Conservation (phyloP, 1,140 invertebrate genomes). For the Leptinotarsa texana region DNA sequence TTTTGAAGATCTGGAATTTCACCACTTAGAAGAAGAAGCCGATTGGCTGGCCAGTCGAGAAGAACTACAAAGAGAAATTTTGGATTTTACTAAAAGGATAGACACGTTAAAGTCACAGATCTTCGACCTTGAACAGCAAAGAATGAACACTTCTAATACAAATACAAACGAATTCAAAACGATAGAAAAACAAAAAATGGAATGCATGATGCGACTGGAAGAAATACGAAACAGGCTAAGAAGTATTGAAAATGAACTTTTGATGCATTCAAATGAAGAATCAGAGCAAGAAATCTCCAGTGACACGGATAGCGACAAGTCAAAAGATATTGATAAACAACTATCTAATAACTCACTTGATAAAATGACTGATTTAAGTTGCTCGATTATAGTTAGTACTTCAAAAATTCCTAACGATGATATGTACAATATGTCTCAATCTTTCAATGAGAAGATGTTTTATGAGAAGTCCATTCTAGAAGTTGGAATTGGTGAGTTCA, state of each 20-base stretch:
- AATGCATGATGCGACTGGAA: constrained; percentile 48
- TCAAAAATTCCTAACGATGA: constrained; percentile 39
- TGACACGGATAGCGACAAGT: constrained; percentile 52
- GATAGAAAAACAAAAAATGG: constrained; percentile 50
- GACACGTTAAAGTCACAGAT: constrained; percentile 67
- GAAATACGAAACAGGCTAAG: constrained; percentile 45
- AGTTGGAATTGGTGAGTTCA: constrained; percentile 42
- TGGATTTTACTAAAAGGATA: constrained; percentile 67
- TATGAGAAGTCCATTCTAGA: constrained; percentile 53
- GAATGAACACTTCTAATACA: constrained; percentile 42
- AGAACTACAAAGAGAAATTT: constrained; percentile 77
- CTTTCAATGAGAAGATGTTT: constrained; percentile 54
- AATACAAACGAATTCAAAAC: constrained; percentile 50
- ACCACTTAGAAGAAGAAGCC: constrained; percentile 88
- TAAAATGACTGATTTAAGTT: constrained; percentile 48
- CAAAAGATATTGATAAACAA: constrained; percentile 42
- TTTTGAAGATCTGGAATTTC: constrained; percentile 92
- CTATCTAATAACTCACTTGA: constrained; percentile 33
- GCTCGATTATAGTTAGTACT: constrained; percentile 49
- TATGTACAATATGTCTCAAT: constrained; percentile 53
- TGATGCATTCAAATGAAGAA: constrained; percentile 44
- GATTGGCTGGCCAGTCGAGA: constrained; percentile 80
- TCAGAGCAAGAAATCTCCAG: constrained; percentile 52
- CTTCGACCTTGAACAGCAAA: constrained; percentile 60
- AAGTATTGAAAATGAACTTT: constrained; percentile 47